Base-by-base conservation (phyloP, 2,797 vertebrate species). In the Tenualosa ilisha region DNA sequence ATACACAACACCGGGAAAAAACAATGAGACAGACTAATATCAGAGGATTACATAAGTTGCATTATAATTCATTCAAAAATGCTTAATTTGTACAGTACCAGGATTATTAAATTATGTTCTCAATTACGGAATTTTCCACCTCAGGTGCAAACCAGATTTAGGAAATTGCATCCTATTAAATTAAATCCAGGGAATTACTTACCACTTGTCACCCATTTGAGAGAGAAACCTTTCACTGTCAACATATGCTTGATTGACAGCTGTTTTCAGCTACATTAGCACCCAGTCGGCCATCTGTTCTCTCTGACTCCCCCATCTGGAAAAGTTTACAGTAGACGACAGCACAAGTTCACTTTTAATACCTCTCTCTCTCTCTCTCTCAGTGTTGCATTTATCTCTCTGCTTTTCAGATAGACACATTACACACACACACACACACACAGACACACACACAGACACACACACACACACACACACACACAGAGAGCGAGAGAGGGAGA, bases 191-290 rank as follows among this genome's bases (percentile, higher is more conserved):
- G 4, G 13, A 72, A 72, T 72, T 72, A 72, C 12, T 37, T 68
- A 37, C 26, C 26, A 68, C 31, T 72, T 72, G 65, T 72, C 65
- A 72, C 65, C 31, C 13, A 17, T 72, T 72, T 37, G 37, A 2
- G 11, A 37, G 65, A 72, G 65, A 17, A 37, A 72, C 24, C 59
- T 68, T 68, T 31, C 6, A 26, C 24, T 68, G 63, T 68, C 63
- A 72, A 72, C 65, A 72, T 37, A 72, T 72, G 24, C 31, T 37
- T 72, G 65, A 72, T 72, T 72, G 65, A 72, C 65, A 72, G 65
- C 65, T 72, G 65, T 40, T 72, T 37, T 15, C 3, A 17, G 31
- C 65, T 17, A 37, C 31, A 72, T 72, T 72, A 72, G 65, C 6
- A 11, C 22, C 6, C 22, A 2, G n/a, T 6, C 22, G n/a, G n/a